These are phyloP conservation scores for Labia minor DNA, from an alignment of 2,888 invertebrate species.

Conservation along the genomic window DNA sequence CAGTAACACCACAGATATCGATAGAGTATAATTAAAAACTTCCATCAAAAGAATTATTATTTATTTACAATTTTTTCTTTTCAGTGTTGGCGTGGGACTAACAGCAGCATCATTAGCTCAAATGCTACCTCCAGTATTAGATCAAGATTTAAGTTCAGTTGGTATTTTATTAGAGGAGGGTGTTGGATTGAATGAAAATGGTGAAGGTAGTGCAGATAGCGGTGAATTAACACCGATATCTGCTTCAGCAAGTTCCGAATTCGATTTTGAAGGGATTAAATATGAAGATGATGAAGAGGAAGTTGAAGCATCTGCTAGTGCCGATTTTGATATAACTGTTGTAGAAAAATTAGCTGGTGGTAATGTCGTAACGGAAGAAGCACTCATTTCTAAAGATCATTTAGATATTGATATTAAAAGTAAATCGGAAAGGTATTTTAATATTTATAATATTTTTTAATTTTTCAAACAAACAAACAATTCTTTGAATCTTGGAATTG, in stretches of 20 bases:
- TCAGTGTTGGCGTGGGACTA: background rate
- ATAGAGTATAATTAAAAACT: no score
- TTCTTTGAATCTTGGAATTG: background rate
- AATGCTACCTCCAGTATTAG: conserved; percentile 23
- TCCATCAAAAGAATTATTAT: no score
- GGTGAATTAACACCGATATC: conserved; percentile 60
- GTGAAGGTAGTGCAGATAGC: conserved; percentile 34
- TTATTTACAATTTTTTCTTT: no score
- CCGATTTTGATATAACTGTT: conserved; percentile 21
- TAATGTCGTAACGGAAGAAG: background rate
- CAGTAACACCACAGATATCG: no score
- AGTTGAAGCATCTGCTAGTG: conserved; percentile 20
- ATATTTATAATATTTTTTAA: no score
- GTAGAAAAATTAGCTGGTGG: conserved; percentile 18
- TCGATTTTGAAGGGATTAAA: conserved; percentile 38
- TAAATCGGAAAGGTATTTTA: background rate
- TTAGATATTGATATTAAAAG: background rate
- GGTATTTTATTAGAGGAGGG: conserved; percentile 22
- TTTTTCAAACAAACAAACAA: no score
- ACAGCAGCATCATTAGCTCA: conserved; percentile 22
- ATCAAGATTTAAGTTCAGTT: conserved; percentile 23
- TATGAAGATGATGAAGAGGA: conserved; percentile 16
- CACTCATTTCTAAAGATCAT: background rate
- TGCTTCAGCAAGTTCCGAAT: conserved; percentile 43
- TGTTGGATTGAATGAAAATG: background rate